These are phyloP conservation scores for Heliothis subflexa DNA, from an alignment of 1,140 invertebrate genomes.

Conservation along the genomic window DNA sequence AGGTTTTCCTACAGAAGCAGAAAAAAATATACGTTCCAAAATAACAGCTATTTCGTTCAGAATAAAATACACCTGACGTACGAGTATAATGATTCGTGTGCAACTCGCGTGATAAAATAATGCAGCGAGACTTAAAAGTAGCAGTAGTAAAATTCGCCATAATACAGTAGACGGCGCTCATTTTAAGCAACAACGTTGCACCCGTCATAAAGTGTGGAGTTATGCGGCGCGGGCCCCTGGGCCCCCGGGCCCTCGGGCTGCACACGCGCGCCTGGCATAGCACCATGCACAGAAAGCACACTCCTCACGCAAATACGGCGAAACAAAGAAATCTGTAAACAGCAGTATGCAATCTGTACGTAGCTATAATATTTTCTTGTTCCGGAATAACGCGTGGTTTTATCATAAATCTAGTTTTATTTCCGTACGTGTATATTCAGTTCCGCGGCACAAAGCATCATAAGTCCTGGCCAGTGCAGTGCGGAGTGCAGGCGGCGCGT, in stretches of 20 bases:
- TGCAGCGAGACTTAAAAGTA: constrained; percentile 28
- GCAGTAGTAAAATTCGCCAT: constrained; percentile 1
- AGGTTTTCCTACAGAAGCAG: too few species aligned
- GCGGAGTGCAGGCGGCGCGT: constrained; percentile 13
- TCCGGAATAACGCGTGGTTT: too few species aligned
- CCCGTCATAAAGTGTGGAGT: constrained; percentile 31
- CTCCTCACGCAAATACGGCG: not conserved
- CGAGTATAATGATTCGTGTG: not conserved
- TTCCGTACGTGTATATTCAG: not conserved
- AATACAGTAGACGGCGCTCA: constrained; percentile 15
- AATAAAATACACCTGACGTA: not conserved
- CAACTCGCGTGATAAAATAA: constrained; percentile 15
- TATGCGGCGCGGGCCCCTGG: not conserved
- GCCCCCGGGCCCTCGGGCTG: not conserved
- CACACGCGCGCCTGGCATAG: not conserved
- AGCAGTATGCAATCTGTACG: too few species aligned
- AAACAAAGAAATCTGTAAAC: too few species aligned
- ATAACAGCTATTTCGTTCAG: too few species aligned
- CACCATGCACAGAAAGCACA: not conserved
- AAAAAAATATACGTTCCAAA: too few species aligned
- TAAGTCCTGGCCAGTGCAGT: not conserved
- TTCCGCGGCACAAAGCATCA: not conserved
- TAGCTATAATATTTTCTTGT: too few species aligned
- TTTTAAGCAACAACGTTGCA: constrained; percentile 37
- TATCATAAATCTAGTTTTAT: too few species aligned